Base-by-base conservation (phyloP, 2,113 vertebrate species). In the Eclectus roratus region DNA sequence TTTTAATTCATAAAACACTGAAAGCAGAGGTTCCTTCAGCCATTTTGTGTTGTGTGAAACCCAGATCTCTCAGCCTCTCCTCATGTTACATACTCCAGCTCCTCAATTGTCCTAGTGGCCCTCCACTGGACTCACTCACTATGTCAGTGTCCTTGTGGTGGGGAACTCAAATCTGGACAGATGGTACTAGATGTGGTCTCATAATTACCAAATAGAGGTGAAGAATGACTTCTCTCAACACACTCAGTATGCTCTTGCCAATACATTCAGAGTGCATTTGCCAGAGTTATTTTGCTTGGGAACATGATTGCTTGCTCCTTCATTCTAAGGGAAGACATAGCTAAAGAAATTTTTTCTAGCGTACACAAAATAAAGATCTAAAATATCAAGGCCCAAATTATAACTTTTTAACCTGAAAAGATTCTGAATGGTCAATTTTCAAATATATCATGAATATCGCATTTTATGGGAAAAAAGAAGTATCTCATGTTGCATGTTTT, bases 231-330 rank as follows among this genome's bases (percentile, higher is more conserved):
- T 88, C 8, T 56, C 6, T 83, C 19, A 69, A 39, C 2, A 69
- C 2, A 1, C 3, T 70, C 8, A 18, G 8, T 46, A 24, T 18
- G 1, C 2, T 43, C 6, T 60, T 64, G 43, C 18, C 27, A 50
- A 11, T 20, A 33, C 33, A 55, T 2, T 5, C 12, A 10, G 4
- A 25, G 8, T 13, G 14, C 33, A 31, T 39, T 66, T 68, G 16
- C 16, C 18, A 41, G 31, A 80, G 6, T 9, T 5, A 33, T 43
- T 82, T 76, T 65, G 12, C 17, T 68, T 43, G 16, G 27, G 35
- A 89, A 23, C 39, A 35, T n/a, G 11, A 15, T 12, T 71, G 2
- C 3, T 71, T 88, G 0, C 4, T 71, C 13, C 23, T 69, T 11
- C 25, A 17, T 64, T 71, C 35, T 49, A 23, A 76, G 5, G 29